Conservation (phyloP, 2,888 invertebrate species). For the Pterostichus madidus region DNA sequence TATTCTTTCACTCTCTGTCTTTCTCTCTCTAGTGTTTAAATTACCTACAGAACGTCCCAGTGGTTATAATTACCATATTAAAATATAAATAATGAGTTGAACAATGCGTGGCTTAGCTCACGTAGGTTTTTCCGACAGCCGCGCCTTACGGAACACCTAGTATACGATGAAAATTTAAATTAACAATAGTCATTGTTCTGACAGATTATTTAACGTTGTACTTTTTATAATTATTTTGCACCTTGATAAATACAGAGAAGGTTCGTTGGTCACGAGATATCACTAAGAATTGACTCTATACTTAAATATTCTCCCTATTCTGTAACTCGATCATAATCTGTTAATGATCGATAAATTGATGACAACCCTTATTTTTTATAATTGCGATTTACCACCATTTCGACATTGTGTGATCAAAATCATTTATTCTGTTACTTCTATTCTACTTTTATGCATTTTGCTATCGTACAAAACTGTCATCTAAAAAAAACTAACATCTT, state of each 20-base stretch:
- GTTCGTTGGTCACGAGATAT: too few species aligned
- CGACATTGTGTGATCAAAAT: too few species aligned
- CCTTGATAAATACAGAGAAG: not conserved
- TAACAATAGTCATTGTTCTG: conserved; percentile 21
- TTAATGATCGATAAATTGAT: too few species aligned
- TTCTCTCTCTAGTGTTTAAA: not conserved
- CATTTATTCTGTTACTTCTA: too few species aligned
- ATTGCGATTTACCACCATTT: too few species aligned
- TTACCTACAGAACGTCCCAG: not conserved
- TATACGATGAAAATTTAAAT: conserved; percentile 16
- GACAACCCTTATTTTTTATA: too few species aligned
- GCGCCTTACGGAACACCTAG: conserved; percentile 29
- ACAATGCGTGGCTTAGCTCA: conserved; percentile 15
- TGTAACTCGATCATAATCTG: too few species aligned
- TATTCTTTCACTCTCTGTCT: not conserved
- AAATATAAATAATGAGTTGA: conserved; percentile 6
- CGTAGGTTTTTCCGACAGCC: conserved; percentile 34
- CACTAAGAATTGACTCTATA: too few species aligned
- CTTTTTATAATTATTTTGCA: not conserved
- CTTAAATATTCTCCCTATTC: too few species aligned
- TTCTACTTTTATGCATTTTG: too few species aligned
- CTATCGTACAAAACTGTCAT: too few species aligned
- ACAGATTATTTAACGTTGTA: conserved; percentile 1
- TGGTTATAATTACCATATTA: conserved; percentile 39
- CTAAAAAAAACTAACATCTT: too few species aligned